Base-by-base conservation (phyloP, 2,113 vertebrate species). In the Zosterops hypoxanthus region DNA sequence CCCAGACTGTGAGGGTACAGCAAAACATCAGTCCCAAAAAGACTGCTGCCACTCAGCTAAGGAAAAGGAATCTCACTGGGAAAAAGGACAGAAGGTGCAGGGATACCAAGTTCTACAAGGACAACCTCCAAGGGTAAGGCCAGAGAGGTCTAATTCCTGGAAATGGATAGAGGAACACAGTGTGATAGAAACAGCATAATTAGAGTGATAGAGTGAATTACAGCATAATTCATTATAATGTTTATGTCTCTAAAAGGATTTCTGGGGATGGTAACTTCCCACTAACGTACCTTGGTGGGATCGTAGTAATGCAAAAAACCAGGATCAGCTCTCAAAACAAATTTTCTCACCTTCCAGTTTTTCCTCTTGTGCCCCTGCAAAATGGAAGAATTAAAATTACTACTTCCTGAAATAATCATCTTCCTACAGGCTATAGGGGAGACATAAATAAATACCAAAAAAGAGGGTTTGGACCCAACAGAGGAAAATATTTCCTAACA, bases 341-440 rank as follows among this genome's bases (percentile, higher is more conserved):
- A 99, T 77, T 98, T 98, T 60, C 99, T 98, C 70, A 99, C 99
- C 94, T 99, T 99, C 99, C 99, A 99, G 98, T 99, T 99, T 95
- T 99, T 99, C 75, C 99, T 98, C 57, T 99, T 98, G 97, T 99
- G 99, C 17, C 99, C 99, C 99, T 99, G 95, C 20, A 55, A 88
- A 92, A 41, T 63, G 50, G 69, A 65, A 86, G 5, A 81, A 73
- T 53, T 70, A 77, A 73, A 24, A 28, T 86, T 75, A 61, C 29
- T 39, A 22, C 23, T 19, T 73, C n/a, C 36, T 87, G 57, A 56
- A 79, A 72, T 50, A 2, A 21, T 9, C 41, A 34, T 69, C 86
- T 64, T 78, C 36, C 41, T 79, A 36, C n/a, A 93, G 42, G 28
- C 25, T 55, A 12, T 12, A 59, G 25, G 16, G 7, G 19, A 81